A percentile compares a stretch with the other conserved stretches of the same genome.
These are phyloP conservation scores for Drosophila micromelanica DNA, from an alignment of 1,140 invertebrate genomes.

Conservation along the genomic window DNA sequence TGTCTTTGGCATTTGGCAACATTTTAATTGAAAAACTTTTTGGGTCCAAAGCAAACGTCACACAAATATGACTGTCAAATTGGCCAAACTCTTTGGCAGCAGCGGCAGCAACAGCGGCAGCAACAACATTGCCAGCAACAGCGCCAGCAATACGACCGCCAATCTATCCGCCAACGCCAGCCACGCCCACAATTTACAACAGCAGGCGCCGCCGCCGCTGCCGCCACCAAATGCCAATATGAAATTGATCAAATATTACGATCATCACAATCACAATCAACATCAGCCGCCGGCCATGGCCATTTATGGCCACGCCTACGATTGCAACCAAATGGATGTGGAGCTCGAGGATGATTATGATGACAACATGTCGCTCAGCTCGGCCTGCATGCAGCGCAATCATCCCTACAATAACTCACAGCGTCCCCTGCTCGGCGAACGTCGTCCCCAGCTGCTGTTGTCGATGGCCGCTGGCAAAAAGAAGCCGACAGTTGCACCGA, in stretches of 20 bases:
- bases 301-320: slow-evolving; percentile 57
- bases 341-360: slow-evolving; percentile 65
- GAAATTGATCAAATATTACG: slow-evolving; percentile 60
- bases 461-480: slow-evolving; percentile 44
- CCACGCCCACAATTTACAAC: slow-evolving; percentile 8
- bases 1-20: slow-evolving; percentile 61
- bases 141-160: not conserved
- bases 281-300: slow-evolving; percentile 28
- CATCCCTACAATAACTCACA: slow-evolving; percentile 78
- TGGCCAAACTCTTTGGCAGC: slow-evolving; percentile 70
- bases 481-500: slow-evolving; percentile 24
- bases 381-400: slow-evolving; percentile 69
- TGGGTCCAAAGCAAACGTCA: slow-evolving; percentile 3
- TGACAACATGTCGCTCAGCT: slow-evolving; percentile 65
- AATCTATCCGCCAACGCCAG: not conserved
- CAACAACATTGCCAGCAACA: slow-evolving; percentile 4
- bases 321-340: slow-evolving; percentile 44
- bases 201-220: slow-evolving; percentile 56
- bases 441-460: slow-evolving; percentile 51
- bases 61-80: slow-evolving; percentile 77
- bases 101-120: slow-evolving; percentile 19
- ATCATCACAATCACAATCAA: slow-evolving; percentile 38
- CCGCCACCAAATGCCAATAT: slow-evolving; percentile 62
- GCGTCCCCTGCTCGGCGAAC: slow-evolving; percentile 69
- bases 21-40: slow-evolving; percentile 78